Conservation (phyloP, 1,140 invertebrate genomes). For the Phenacoccus solenopsis region DNA sequence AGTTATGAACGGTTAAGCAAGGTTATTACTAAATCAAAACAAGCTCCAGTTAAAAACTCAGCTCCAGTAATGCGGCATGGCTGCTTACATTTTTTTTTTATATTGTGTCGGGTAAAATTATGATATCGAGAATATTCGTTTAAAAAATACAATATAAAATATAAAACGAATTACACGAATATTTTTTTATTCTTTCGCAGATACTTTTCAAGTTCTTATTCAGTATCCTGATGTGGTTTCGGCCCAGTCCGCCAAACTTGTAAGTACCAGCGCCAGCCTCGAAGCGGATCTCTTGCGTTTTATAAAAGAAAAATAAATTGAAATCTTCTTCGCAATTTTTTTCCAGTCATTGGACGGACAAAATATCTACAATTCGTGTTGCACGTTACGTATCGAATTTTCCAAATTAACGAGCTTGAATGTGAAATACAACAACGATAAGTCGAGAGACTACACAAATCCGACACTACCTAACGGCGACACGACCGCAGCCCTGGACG, state of each 20-base stretch:
- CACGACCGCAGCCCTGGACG: constrained; percentile 38
- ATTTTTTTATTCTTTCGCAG: constrained; percentile 44
- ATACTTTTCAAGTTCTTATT: constrained; percentile 97
- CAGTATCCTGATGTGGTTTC: constrained; percentile 94
- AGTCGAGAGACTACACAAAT: constrained; percentile 97
- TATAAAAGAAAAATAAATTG: neutral
- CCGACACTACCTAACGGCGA: constrained; percentile 91
- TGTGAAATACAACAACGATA: constrained; percentile 99
- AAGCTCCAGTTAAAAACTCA: too few species aligned
- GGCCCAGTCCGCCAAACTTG: constrained; percentile 89
- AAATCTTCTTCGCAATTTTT: constrained; percentile 21
- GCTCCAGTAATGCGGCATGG: too few species aligned
- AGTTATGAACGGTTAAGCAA: too few species aligned
- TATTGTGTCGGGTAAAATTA: too few species aligned
- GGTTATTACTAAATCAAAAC: too few species aligned
- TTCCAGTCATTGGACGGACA: constrained; percentile 85
- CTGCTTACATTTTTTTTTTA: too few species aligned
- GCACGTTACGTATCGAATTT: constrained; percentile 98
- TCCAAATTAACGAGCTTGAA: constrained; percentile 95
- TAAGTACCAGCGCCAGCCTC: too few species aligned
- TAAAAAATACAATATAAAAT: too few species aligned
- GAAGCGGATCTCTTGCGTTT: neutral
- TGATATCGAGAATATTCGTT: too few species aligned
- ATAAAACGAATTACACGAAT: too few species aligned
- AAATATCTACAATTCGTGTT: constrained; percentile 98